Percentiles rank a stretch among this genome's conserved stretches.
Evolutionary conservation across 2,797 vertebrate genomes (phyloP).

Genomic region (Triplophysa bombifrons): DNA sequence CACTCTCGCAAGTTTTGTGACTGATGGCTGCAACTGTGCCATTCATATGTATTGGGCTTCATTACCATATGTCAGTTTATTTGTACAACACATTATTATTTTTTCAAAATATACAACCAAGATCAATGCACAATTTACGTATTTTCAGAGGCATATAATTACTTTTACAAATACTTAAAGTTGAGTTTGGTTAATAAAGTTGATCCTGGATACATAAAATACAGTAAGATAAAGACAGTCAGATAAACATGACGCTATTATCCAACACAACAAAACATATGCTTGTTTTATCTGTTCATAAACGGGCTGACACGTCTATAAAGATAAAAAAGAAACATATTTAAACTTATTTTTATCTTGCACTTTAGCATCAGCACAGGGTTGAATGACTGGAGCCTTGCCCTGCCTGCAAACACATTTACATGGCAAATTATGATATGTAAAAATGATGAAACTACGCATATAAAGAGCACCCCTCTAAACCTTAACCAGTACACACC

Average conservation of each 20-base stretch:
- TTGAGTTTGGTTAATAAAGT: too few species aligned
- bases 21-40: not conserved
- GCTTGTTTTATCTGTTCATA: slow-evolving; percentile 15
- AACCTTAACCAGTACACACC: not conserved
- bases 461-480: slow-evolving; percentile 6
- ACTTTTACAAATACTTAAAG: too few species aligned
- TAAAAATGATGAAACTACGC: not conserved
- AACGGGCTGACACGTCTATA: not conserved
- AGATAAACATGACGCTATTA: not conserved
- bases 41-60: too few species aligned
- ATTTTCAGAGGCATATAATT: not conserved
- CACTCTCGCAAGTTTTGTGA: not conserved
- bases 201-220: not conserved
- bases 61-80: too few species aligned
- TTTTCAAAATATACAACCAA: too few species aligned
- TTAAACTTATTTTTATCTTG: not conserved
- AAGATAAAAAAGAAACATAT: not conserved
- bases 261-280: not conserved
- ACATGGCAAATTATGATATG: slow-evolving; percentile 21
- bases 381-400: not conserved
- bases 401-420: slow-evolving; percentile 1
- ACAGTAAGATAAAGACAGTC: not conserved
- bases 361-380: not conserved
- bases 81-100: too few species aligned
- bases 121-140: not conserved